Percentiles rank a stretch among this genome's conserved stretches.
These are phyloP conservation scores for Mixornis gularis DNA, from an alignment of 2,113 vertebrate genomes.

Conservation along the genomic window DNA sequence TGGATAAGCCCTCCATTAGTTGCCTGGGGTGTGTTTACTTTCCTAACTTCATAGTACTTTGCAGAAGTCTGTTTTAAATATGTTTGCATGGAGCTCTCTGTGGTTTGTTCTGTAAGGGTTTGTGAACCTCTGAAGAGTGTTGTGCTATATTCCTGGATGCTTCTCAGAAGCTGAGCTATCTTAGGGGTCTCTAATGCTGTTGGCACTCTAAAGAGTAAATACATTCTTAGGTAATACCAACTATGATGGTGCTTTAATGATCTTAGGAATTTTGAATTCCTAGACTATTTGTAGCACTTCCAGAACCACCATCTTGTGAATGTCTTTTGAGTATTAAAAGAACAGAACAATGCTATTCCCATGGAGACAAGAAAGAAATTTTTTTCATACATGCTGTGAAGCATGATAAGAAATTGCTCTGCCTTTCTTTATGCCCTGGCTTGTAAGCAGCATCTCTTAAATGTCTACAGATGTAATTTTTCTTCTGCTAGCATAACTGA, in stretches of 20 bases:
- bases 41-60: not conserved
- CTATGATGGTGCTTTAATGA: not conserved
- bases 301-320: not conserved
- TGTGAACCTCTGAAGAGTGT: not conserved
- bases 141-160: not conserved
- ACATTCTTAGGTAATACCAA: not conserved
- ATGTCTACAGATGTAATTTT: not conserved
- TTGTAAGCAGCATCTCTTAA: not conserved
- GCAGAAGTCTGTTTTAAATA: not conserved
- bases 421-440: not conserved
- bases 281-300: not conserved
- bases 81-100: not conserved
- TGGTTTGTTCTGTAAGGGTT: not conserved
- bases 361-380: not conserved
- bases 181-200: not conserved
- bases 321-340: not conserved
- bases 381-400: not conserved
- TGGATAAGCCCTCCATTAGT: not conserved
- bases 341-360: not conserved
- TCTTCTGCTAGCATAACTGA: not conserved
- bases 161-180: not conserved
- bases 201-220: not conserved
- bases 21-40: not conserved
- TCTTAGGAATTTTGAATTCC: not conserved
- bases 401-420: not conserved